Base-by-base conservation (phyloP, 1,140 invertebrate genomes). In the Planococcus citri region DNA sequence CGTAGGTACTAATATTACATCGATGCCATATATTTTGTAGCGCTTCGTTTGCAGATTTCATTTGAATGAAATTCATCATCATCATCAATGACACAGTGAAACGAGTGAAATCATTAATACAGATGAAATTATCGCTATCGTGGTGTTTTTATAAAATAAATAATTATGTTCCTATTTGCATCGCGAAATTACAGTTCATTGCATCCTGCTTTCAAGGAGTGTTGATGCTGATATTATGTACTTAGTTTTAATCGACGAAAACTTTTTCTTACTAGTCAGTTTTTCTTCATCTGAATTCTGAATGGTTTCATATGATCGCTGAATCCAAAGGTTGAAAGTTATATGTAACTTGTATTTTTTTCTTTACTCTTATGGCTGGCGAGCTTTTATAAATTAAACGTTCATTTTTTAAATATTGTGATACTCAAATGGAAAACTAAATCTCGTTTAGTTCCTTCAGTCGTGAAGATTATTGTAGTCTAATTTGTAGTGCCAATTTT, bases 221-320 rank as follows among this genome's bases (percentile, higher is more conserved):
- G 41, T 51, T 14, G 10, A 17, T 51, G 17, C 10, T 17, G 33
- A 37, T 37, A 14, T 37, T 37, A 37, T 14, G 41, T 51, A 17
- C 2, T 51, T 17, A 17, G 10, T 64, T 64, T 64, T 64, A 64
- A 22, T 27, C 24, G 10, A 24, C 41, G 41, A 51, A 51, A 51
- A 51, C 41, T 64, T 64, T 64, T 64, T 64, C 25, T 64, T 64
- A 25, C 60, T 64, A 64, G 60, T 64, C 60, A 64, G 60, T 64
- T 64, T 64, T 64, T 64, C 60, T 64, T 64, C 25, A 4, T 9
- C 25, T 24, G 60, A 64, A 64, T 64, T 64, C 60, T 64, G 60
- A 64, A 64, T 64, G 60, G 60, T 64, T 9, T 20, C 20, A 8
- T 14, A 37, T 37, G 33, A 37, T 37, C 33, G 33, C 6, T 37